Percentiles rank a stretch among this genome's conserved stretches.
Conservation (phyloP, 2,888 invertebrate genomes). For the Ectemnius cavifrons region DNA sequence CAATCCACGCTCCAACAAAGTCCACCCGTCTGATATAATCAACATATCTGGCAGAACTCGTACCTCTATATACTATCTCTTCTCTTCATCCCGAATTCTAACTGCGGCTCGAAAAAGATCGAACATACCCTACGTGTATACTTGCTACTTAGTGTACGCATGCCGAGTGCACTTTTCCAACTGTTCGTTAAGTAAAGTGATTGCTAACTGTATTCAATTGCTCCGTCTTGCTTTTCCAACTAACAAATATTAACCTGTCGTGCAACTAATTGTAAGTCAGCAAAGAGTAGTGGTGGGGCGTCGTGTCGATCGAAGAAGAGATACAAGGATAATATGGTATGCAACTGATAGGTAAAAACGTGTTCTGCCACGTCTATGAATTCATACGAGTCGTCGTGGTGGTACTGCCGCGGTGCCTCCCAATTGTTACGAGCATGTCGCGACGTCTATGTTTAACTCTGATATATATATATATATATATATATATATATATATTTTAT, state of each 20-base stretch:
- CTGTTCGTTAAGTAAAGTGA: constrained; percentile 29
- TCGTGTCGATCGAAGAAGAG: not conserved
- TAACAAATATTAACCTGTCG: not conserved
- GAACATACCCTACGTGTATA: no score
- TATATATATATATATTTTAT: constrained; percentile 4
- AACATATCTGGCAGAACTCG: no score
- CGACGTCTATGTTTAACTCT: constrained; percentile 31
- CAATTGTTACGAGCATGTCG: constrained; percentile 19
- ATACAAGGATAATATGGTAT: constrained; percentile 20
- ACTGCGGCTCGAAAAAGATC: no score
- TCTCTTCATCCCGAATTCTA: no score
- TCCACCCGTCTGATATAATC: no score
- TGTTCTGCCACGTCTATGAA: not conserved
- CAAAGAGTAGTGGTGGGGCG: not conserved
- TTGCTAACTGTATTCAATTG: constrained; percentile 40
- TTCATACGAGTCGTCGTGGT: not conserved
- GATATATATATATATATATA: not conserved
- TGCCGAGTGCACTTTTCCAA: no score
- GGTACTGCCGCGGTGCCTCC: constrained; percentile 6
- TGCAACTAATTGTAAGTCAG: not conserved
- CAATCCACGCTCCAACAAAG: no score
- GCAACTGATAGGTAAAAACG: constrained; percentile 11
- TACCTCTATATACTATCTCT: no score
- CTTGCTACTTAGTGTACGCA: no score
- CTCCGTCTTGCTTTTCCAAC: not conserved